A percentile compares a stretch with the other conserved stretches of the same genome.
Conservation (phyloP, 2,113 vertebrate genomes). For the Rallus limicola region DNA sequence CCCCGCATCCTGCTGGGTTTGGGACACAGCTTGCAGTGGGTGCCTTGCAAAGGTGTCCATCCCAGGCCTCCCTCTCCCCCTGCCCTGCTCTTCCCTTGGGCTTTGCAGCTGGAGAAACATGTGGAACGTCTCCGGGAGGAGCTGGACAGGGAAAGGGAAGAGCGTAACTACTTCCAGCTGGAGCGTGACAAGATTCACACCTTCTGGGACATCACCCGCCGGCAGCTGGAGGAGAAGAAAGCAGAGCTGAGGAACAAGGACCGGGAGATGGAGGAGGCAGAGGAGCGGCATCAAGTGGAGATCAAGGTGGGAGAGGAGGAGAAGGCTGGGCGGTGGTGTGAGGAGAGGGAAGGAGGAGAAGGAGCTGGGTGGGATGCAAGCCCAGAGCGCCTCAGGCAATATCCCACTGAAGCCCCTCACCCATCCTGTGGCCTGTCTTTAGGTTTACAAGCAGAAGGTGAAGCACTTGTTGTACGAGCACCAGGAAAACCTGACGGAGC, state of each 20-base stretch:
- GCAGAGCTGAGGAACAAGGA: conserved; percentile 83
- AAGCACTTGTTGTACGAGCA: conserved; percentile 93
- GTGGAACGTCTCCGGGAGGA: conserved; percentile 82
- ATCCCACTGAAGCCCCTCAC: not conserved
- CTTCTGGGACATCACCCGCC: conserved; percentile 87
- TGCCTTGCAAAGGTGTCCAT: not conserved
- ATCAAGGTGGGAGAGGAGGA: conserved; percentile 80
- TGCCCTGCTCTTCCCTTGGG: not conserved
- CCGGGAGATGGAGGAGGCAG: conserved; percentile 85
- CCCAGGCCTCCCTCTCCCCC: not conserved
- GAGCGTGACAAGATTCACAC: conserved; percentile 88
- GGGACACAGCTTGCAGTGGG: accelerated
- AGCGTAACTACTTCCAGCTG: conserved; percentile 92
- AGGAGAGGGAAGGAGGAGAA: not conserved
- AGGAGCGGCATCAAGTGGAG: conserved; percentile 88
- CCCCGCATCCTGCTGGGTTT: not conserved
- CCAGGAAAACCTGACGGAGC: conserved; percentile 85
- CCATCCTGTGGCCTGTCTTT: not conserved
- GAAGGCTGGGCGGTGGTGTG: too few relatives aligned
- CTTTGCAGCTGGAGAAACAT: conserved; percentile 85
- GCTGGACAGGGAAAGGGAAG: conserved; percentile 89
- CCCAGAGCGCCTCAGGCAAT: not conserved
- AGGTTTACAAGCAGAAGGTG: conserved; percentile 94
- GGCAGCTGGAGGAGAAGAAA: conserved; percentile 85
- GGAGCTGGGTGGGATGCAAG: not conserved